These are phyloP conservation scores for Tethea ocularis DNA, from an alignment of 2,888 invertebrate species.

Conservation along the genomic window DNA sequence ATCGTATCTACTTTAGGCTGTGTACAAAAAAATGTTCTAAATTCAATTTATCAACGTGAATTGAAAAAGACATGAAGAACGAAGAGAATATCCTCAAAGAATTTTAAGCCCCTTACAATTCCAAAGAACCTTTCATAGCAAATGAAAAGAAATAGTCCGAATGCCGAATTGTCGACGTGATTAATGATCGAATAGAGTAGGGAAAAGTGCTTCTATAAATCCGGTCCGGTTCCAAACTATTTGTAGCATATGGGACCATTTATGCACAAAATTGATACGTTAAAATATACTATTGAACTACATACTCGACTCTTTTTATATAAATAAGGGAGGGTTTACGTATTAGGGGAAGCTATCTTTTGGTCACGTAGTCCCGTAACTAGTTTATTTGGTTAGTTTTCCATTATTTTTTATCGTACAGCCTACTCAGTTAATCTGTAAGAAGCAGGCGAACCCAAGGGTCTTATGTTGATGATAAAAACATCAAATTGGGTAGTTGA, in stretches of 20 bases:
- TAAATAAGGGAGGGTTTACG: neutral
- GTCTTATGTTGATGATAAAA: neutral
- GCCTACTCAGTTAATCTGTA: neutral
- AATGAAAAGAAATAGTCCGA: constrained; percentile 1
- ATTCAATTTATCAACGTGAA: neutral
- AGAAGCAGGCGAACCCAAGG: neutral
- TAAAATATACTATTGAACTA: neutral
- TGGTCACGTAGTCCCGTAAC: neutral
- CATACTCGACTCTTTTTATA: neutral
- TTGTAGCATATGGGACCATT: neutral
- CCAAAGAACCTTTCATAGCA: neutral
- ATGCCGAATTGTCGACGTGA: neutral
- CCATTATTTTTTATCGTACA: constrained; percentile 1
- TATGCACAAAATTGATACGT: neutral
- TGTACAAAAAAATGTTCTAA: neutral
- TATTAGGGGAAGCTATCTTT: neutral
- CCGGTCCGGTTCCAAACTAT: neutral
- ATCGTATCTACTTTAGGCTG: too few species aligned
- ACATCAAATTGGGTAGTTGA: too few species aligned
- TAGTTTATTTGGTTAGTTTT: neutral
- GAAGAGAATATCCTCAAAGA: neutral
- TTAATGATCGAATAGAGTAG: neutral
- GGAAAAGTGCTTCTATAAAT: neutral
- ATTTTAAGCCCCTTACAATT: neutral
- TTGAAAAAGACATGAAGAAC: neutral